Evolutionary conservation across 2,888 invertebrate species (phyloP), one percentile per base, ranked within the genome.

Genomic region (Pammene fasciana): DNA sequence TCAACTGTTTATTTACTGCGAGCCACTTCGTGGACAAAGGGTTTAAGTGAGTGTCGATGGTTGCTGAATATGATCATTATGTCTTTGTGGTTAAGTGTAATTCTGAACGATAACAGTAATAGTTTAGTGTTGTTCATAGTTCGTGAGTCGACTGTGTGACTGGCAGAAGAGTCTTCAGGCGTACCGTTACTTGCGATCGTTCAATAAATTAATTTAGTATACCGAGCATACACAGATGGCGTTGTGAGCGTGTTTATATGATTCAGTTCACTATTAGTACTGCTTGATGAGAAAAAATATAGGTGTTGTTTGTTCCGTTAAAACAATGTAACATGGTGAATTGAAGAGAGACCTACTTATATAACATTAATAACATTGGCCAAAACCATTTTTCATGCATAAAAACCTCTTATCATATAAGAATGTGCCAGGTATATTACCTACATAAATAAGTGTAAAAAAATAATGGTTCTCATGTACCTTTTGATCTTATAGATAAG

Each of bases 1-100:
- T 90, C 89, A 87, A 90, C 88, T 90, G 90, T 92, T 92, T 90
- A 90, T 91, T 90, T 90, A 89, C 87, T 84, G 85, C 80, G 80
- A 73, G 78, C 75, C 76, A 77, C 78, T 79, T 76, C 76, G 73
- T 72, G 73, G 72, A 78, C 72, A 73, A 75, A 70, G 71, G 81
- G 77, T 81, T 77, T 80, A 88, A 80, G 81, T 81, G 6, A 68
- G 65, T 64, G 72, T 71, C 71, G 72, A 64, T 67, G 68, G 73
- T 59, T 68, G 64, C 73, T 48, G 81, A 82, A 41, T 71, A 74
- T 72, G 71, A 71, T 78, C 79, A 72, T 26, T 85, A 83, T 78
- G 48, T 11, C 18, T 46, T 8, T 2, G n/a, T 0, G 0, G 46
- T 78, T 75, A 67, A 77, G 76, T 79, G 71, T 36, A 66, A 72